These are phyloP conservation scores for Poliocrania exsul DNA, from an alignment of 2,797 vertebrate species.

Conservation along the genomic window DNA sequence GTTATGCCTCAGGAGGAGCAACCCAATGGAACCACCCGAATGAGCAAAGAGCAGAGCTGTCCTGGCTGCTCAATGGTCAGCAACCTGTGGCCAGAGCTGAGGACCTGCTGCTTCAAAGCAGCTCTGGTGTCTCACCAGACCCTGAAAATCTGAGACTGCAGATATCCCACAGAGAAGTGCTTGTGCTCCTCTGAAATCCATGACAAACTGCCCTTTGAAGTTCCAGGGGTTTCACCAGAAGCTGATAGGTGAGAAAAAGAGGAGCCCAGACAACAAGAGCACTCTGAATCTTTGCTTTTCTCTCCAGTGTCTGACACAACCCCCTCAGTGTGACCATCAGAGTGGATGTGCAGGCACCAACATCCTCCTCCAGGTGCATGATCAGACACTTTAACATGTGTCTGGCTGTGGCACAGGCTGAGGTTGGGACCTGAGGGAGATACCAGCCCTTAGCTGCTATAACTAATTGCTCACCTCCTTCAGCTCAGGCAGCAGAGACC, in stretches of 20 bases:
- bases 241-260: background rate
- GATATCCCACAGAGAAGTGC: background rate
- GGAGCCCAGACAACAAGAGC: background rate
- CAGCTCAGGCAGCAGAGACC: background rate
- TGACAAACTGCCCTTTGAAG: background rate
- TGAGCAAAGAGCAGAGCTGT: background rate
- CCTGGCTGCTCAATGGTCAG: background rate
- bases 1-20: background rate
- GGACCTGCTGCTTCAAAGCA: background rate
- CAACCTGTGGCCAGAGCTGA: background rate
- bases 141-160: background rate
- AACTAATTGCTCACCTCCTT: background rate
- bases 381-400: background rate
- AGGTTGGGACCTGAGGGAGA: accelerated
- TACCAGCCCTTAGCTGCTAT: background rate
- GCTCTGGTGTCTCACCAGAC: background rate
- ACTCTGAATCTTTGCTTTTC: background rate
- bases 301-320: background rate
- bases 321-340: background rate
- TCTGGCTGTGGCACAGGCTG: background rate
- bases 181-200: background rate
- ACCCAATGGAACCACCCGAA: background rate
- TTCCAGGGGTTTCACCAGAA: background rate
- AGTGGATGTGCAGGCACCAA: background rate
- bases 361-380: accelerated